These are phyloP conservation scores for Poeciliopsis paucimaculata DNA, from an alignment of 2,797 vertebrate species.

Conservation along the genomic window DNA sequence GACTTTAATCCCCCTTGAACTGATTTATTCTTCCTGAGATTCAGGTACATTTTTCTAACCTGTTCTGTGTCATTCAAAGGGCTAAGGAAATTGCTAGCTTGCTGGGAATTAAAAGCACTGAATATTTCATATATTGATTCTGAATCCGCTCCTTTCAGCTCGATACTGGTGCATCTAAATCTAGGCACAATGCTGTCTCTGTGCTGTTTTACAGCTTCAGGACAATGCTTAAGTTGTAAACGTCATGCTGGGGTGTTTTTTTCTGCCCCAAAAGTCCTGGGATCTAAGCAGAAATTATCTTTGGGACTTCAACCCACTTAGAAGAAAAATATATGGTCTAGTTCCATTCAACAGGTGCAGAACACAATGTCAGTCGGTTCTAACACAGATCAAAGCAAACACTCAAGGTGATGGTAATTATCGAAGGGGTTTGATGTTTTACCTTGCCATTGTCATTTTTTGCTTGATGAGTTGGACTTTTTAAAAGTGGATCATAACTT, in stretches of 20 bases:
- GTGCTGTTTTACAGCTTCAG: not conserved
- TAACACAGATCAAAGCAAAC: constrained; percentile 5
- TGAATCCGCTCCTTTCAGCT: not conserved
- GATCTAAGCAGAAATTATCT: not conserved
- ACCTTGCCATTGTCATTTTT: not conserved
- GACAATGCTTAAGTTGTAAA: not conserved
- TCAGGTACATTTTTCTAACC: not conserved
- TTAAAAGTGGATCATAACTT: not conserved
- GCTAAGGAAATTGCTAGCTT: not conserved
- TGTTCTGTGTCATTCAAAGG: constrained; percentile 8
- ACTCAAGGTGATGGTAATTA: constrained; percentile 12
- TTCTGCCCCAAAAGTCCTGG: not conserved
- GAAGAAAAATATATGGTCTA: constrained; percentile 16
- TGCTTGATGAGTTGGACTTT: not conserved
- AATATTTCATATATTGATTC: not conserved
- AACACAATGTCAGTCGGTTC: constrained; percentile 13
- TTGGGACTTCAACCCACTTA: constrained; percentile 6
- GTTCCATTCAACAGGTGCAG: constrained; percentile 23
- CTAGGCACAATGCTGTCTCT: not conserved
- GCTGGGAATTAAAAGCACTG: not conserved
- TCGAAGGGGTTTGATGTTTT: not conserved
- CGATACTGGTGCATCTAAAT: not conserved
- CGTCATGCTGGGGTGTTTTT: constrained; percentile 15
- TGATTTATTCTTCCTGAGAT: not conserved
- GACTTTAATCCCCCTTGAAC: not conserved